Evolutionary conservation across 2,888 invertebrate species (phyloP), one percentile per base, ranked within the genome.

Genomic region (Thumatha senex): DNA sequence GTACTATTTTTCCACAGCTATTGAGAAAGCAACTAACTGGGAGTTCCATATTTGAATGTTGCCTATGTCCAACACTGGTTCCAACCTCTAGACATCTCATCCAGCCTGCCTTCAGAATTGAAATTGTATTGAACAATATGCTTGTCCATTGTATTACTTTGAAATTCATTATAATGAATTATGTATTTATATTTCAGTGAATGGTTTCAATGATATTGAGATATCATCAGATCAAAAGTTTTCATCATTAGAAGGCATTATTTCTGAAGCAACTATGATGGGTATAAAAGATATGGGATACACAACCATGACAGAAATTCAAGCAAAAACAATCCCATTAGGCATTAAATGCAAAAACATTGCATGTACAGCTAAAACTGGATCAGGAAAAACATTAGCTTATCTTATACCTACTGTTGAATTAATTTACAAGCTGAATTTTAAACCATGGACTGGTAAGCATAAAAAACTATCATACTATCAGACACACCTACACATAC

Each of bases 371-470:
- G 99, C 99, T 0, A 96, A 96, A 85, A 99, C 99, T 12, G 99
- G 99, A 0, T 98, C 98, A 9, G 98, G 98, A 62, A 99, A 99
- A 88, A 99, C 99, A 0, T 82, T 99, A 48, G 98, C 99, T 0
- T 99, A 99, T 77, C 93, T 99, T 0, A 95, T 99, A 70, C 99
- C 99, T 1, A 97, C 97, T 12, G 93, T 99, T 44, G 98, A 99
- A 80, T 92, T 98, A 31, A 95, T 99, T 56, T 94, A 96, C 76
- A 98, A 98, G 80, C 84, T 98, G 48, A 95, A 96, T 71, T 98
- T 98, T 77, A 97, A 97, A 94, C 98, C 98, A 0, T 93, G 97
- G 61, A 98, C 98, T 92, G 98, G 98, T 95, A 81, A 82, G 88
- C 64, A 46, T 10, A 18, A 10, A 24, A 24, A 4, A 2, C 5